A percentile compares a stretch with the other conserved stretches of the same genome.
Evolutionary conservation across 2,888 invertebrate genomes (phyloP).

Genomic region (Maniola hyperantus): DNA sequence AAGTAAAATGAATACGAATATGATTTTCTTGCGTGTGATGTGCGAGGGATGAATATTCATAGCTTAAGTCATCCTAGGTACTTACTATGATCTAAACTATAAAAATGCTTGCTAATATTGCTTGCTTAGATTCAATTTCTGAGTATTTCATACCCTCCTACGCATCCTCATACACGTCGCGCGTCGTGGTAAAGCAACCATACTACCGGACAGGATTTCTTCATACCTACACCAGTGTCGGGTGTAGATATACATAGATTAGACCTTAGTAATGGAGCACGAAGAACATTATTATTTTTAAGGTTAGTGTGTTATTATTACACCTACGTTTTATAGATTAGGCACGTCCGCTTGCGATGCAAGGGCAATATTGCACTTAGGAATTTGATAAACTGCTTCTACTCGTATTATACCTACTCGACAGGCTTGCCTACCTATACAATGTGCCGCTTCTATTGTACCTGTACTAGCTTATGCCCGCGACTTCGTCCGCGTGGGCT

Average conservation of each 20-base stretch:
- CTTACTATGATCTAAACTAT: no score
- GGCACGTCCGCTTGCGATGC: neutral
- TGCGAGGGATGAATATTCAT: no score
- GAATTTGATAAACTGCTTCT: slow-evolving; percentile 8
- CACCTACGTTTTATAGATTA: slow-evolving; percentile 3
- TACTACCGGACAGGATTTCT: neutral
- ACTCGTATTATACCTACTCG: neutral
- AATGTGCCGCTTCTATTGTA: no score
- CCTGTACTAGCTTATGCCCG: no score
- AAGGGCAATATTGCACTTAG: neutral
- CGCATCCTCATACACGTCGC: no score
- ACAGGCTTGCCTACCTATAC: neutral
- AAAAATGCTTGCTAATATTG: no score
- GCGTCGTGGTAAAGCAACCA: neutral
- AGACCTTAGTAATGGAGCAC: neutral
- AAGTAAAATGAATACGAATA: no score
- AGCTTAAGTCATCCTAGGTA: no score
- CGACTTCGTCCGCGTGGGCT: no score
- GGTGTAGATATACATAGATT: neutral
- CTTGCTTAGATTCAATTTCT: no score
- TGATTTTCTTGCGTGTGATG: no score
- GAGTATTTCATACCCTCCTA: no score
- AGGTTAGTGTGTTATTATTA: slow-evolving; percentile 10
- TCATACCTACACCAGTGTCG: neutral
- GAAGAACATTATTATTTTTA: neutral